Evolutionary conservation across 1,140 invertebrate genomes (phyloP), one percentile per base, ranked within the genome.

Genomic region (Lepidotrigona ventralis): DNA sequence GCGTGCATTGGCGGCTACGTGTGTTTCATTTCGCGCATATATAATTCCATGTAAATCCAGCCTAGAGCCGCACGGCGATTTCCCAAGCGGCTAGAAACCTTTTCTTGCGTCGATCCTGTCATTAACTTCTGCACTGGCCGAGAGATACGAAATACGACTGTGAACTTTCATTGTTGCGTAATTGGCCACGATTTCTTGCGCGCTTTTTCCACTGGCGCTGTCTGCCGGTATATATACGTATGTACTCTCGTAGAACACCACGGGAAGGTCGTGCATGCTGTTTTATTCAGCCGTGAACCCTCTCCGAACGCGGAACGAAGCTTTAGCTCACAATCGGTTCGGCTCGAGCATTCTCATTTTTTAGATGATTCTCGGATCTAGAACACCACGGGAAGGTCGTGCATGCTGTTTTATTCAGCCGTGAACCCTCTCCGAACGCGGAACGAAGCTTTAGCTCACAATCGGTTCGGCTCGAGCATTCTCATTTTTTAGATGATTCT

Each of bases 121-220:
- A 68, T 81, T 81, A 81, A 81, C 80, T 60, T 77, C 68, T 73
- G 29, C 70, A 23, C 74, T 69, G 39, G 60, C 60, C 51, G 60
- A 76, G 54, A 14, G 72, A 73, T 64, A 81, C 60, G 51, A 19
- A 33, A 75, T 66, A 82, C 66, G 39, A 8, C n/a, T 78, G 12
- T 39, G 29, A 53, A 79, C 77, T 81, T 84, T 84, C 78, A 58
- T 81, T 23, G 63, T 84, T 81, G 58, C 58, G 21, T 29, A 79
- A 79, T n/a, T 23, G 17, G 12, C 39, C n/a, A 33, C n/a, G 29
- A 46, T 79, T 72, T 79, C 51, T 72, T n/a, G 23, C 12, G 21
- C 23, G 23, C 26, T 77, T 83, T 71, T 83, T n/a, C 5, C 54
- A 23, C 58, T 46, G n/a, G 21, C 39, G 21, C 39, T 26, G 26